These are phyloP conservation scores for Pantherophis alleghaniensis DNA, from an alignment of 2,797 vertebrate species.

Conservation along the genomic window DNA sequence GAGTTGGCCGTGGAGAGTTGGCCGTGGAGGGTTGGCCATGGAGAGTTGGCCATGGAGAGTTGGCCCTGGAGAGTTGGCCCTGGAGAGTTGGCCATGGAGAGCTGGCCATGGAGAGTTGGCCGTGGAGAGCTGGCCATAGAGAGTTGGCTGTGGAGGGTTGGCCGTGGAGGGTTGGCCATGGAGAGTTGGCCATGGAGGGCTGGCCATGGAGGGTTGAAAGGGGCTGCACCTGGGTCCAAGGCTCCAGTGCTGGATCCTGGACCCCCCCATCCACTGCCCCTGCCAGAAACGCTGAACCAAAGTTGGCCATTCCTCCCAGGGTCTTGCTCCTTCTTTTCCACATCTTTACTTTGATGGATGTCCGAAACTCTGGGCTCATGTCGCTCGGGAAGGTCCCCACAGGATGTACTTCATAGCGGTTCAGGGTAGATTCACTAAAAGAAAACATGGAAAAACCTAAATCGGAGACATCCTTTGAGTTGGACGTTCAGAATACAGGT, in stretches of 20 bases:
- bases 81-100: not conserved
- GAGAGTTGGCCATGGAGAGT: too few relatives aligned
- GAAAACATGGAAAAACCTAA: not conserved
- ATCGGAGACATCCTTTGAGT: not conserved
- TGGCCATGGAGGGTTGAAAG: not conserved
- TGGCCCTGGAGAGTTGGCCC: too few relatives aligned
- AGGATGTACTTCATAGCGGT: constrained; percentile 88
- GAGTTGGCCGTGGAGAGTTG: too few relatives aligned
- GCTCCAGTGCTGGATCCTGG: not conserved
- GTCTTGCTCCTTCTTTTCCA: not conserved
- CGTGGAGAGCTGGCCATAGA: too few relatives aligned
- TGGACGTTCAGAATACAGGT: not conserved
- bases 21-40: too few relatives aligned
- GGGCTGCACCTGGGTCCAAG: not conserved
- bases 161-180: rapidly evolving
- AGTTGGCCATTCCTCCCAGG: not conserved
- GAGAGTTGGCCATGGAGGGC: too few relatives aligned
- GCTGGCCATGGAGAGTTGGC: too few relatives aligned
- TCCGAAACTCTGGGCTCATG: constrained; percentile 86
- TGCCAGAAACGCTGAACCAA: not conserved
- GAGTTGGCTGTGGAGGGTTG: too few relatives aligned
- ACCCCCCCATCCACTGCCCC: not conserved
- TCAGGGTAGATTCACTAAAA: constrained; percentile 83
- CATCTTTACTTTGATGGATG: constrained; percentile 80
- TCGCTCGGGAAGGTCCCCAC: constrained; percentile 76